Conservation (phyloP, 2,113 vertebrate species). For the Chaenocephalus aceratus region DNA sequence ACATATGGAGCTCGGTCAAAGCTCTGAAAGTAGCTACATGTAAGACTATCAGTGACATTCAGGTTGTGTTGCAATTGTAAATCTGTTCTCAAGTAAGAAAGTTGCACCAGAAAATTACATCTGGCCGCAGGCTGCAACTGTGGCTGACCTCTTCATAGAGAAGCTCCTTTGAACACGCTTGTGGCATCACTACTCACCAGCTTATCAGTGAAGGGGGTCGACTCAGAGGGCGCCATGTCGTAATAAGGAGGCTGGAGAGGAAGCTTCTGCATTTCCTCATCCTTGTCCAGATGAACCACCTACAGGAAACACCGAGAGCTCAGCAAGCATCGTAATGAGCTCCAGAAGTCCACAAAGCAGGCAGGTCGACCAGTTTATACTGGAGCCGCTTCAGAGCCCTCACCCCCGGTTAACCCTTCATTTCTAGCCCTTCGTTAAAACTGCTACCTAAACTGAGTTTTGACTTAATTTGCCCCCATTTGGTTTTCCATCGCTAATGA, state of each 20-base stretch:
- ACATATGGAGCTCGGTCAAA: constrained; percentile 53
- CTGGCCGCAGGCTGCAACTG: constrained; percentile 2
- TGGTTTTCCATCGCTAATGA: constrained; percentile 33
- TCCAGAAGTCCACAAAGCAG: constrained; percentile 7
- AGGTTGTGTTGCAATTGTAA: constrained; percentile 14
- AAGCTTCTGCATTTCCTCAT: constrained; percentile 89
- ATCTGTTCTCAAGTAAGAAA: constrained; percentile 37
- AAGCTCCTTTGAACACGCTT: constrained; percentile 26
- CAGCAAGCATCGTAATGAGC: constrained; percentile 46
- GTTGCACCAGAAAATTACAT: constrained; percentile 33
- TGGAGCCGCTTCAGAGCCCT: neutral
- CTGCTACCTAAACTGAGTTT: neutral
- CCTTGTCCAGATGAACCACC: constrained; percentile 91
- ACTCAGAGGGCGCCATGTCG: constrained; percentile 88
- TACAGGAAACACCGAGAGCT: constrained; percentile 73
- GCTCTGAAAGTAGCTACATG: constrained; percentile 14
- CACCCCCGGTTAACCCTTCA: constrained; percentile 9
- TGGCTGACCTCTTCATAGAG: constrained; percentile 34
- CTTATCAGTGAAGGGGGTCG: constrained; percentile 86
- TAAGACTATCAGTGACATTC: constrained; percentile 17
- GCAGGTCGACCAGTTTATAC: neutral
- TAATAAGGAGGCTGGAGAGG: constrained; percentile 90
- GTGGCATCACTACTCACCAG: constrained; percentile 85
- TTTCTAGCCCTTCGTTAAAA: constrained; percentile 19
- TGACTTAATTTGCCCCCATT: constrained; percentile 3